Percentiles rank a stretch among this genome's conserved stretches.
Conservation (phyloP, 2,113 vertebrate genomes). For the Archocentrus centrarchus region DNA sequence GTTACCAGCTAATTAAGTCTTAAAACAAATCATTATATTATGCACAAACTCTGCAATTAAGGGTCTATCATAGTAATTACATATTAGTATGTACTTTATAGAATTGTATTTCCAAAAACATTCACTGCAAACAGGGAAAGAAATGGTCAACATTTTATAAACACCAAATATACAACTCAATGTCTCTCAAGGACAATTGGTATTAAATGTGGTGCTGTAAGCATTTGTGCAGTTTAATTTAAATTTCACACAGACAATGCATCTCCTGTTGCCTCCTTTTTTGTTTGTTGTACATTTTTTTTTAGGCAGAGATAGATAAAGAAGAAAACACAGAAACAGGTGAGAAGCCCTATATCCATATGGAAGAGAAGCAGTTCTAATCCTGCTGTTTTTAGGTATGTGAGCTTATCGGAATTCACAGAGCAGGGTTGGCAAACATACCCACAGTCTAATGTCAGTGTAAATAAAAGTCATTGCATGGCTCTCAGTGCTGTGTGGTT, state of each 20-base stretch:
- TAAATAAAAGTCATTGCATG: slow-evolving; percentile 63
- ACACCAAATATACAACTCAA: not conserved
- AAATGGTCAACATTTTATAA: slow-evolving; percentile 13
- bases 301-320: slow-evolving; percentile 33
- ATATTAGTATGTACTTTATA: not conserved
- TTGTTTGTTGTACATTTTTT: slow-evolving; percentile 12
- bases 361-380: slow-evolving; percentile 50
- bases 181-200: slow-evolving; percentile 23
- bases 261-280: slow-evolving; percentile 34
- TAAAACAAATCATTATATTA: not conserved
- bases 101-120: not conserved
- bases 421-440: slow-evolving; percentile 64
- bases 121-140: not conserved
- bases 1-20: not conserved
- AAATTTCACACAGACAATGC: slow-evolving; percentile 31
- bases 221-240: slow-evolving; percentile 20
- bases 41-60: not conserved
- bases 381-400: slow-evolving; percentile 63
- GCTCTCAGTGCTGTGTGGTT: slow-evolving; percentile 29
- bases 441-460: slow-evolving; percentile 50
- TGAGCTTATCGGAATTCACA: slow-evolving; percentile 64
- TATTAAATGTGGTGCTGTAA: not conserved
- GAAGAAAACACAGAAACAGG: slow-evolving; percentile 43
- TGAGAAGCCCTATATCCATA: slow-evolving; percentile 34
- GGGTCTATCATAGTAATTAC: not conserved